Base-by-base conservation (phyloP, 1,140 invertebrate genomes). In the Probaryconus sp. region DNA sequence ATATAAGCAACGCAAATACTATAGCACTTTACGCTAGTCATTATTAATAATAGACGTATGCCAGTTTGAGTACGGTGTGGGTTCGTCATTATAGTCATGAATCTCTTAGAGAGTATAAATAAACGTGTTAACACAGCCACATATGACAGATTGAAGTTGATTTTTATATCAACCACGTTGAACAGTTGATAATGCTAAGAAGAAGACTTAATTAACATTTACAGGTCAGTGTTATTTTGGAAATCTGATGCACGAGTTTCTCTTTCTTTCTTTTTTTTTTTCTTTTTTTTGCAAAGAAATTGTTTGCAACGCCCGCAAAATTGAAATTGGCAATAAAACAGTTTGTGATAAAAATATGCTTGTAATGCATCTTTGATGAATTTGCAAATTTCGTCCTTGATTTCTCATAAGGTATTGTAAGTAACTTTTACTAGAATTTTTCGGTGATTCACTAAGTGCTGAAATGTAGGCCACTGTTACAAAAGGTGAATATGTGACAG, bases 1-100 rank as follows among this genome's bases (percentile, higher is more conserved):
- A n/a, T 43, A 63, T 64, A 71, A 56, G 42, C 58, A 42, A 31
- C 40, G 51, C 58, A 64, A 71, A 71, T 64, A 71, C 42, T 63
- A 58, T 38, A 33, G 53, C 47, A 47, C 43, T 47, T 53, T 33
- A 16, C 21, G 40, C 69, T 64, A 65, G 69, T 72, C 51, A 72
- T 72, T 72, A 72, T 72, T 53, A 65, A 72, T 65, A 65, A 72
- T 65, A 65, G 60, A 60, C 61, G 37, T 64, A 47, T 40, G 58
- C 50, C 50, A 64, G 53, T 53, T 65, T 60, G 45, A 72, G 31
- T 60, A 61, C 60, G 11, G 35, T 38, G 45, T 64, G 30, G 43
- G 45, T 24, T 65, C 53, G 61, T 60, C 45, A 47, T 53, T 45
- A 60, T 60, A 60, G 53, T 50, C 53, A 60, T 64, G 70, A 55